phyloP scores from a whole-genome alignment of 2,888 invertebrate genomes.

The Eristalis pertinax region DNA sequence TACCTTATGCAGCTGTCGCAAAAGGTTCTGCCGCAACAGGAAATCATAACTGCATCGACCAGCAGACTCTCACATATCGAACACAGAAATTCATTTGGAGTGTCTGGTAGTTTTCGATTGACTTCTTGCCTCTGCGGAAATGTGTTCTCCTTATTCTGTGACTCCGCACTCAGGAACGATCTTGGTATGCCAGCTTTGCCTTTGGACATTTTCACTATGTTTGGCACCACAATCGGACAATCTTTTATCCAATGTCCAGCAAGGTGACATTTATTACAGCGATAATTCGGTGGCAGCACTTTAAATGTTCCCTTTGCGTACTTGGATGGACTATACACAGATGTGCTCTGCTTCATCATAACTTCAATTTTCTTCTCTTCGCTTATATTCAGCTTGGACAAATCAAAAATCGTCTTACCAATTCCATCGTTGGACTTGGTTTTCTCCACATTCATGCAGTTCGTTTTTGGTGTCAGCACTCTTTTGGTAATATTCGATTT shows the following conservation, averaged over 20 bases:
- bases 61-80: conserved; percentile 24
- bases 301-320: background rate
- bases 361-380: conserved; percentile 37
- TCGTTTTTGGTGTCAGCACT: background rate
- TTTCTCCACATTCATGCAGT: background rate
- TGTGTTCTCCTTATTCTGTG: conserved; percentile 3
- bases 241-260: conserved; percentile 28
- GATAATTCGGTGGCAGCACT: background rate
- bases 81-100: conserved; percentile 17
- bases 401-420: background rate
- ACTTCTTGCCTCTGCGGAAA: too few species aligned
- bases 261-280: conserved; percentile 14
- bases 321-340: conserved; percentile 8
- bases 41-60: conserved; percentile 28
- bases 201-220: background rate
- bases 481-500: background rate
- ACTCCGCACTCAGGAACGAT: background rate
- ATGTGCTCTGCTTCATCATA: conserved; percentile 30
- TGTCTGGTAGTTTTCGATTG: background rate
- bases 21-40: conserved; percentile 11
- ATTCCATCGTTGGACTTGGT: background rate
- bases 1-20: conserved; percentile 19
- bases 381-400: conserved; percentile 29
- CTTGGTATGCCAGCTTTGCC: conserved; percentile 29
- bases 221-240: background rate